A percentile compares a stretch with the other conserved stretches of the same genome.
Evolutionary conservation across 2,888 invertebrate species (phyloP).

Genomic region (Schizotus pectinicornis): DNA sequence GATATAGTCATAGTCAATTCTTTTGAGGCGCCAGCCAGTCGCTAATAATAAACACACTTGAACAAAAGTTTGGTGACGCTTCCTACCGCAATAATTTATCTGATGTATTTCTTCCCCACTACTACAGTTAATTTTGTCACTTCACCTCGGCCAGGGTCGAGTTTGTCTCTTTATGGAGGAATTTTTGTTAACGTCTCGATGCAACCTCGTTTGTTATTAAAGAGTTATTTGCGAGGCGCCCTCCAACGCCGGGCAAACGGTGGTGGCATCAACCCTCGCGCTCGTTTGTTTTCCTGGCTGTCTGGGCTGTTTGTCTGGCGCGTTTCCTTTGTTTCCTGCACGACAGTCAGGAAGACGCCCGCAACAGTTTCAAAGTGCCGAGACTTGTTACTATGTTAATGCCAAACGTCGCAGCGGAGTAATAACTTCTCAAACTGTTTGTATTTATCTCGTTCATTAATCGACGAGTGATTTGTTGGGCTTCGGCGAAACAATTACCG

Average conservation of each 20-base stretch:
- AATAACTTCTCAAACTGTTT: slow-evolving; percentile 2
- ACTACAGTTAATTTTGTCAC: no score
- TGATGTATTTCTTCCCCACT: no score
- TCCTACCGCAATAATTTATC: no score
- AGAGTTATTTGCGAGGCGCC: neutral
- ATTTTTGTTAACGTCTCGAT: no score
- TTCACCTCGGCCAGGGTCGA: no score
- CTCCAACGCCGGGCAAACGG: no score
- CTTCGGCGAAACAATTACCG: neutral
- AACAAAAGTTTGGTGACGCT: no score
- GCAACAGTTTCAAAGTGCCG: neutral
- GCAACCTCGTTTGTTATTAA: neutral
- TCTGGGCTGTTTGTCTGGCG: neutral
- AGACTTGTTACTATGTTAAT: slow-evolving; percentile 6
- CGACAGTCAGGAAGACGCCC: slow-evolving; percentile 2
- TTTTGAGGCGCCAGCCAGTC: no score
- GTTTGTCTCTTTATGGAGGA: no score
- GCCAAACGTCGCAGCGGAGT: neutral
- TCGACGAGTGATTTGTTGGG: slow-evolving; percentile 4
- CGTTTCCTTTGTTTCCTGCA: slow-evolving; percentile 7
- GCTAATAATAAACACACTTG: no score
- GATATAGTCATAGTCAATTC: no score
- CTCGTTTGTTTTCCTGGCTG: neutral
- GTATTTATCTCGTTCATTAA: slow-evolving; percentile 8
- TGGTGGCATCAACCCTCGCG: no score